Percentiles rank a stretch among this genome's conserved stretches.
Conservation (phyloP, 1,140 invertebrate species). For the Apis florea region DNA sequence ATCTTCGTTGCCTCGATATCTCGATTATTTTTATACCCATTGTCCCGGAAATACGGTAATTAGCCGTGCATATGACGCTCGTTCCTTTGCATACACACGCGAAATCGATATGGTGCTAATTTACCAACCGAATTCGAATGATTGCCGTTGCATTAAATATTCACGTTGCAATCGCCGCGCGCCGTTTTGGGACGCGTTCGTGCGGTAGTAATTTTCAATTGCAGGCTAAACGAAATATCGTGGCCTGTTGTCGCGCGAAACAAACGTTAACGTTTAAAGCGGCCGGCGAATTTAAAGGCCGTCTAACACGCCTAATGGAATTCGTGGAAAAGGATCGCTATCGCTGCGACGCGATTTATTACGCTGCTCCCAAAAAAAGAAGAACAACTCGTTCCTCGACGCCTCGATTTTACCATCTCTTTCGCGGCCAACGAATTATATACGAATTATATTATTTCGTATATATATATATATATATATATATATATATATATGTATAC, state of each 20-base stretch:
- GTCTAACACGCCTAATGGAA: constrained; percentile 37
- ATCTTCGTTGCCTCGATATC: not conserved
- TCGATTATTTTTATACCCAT: constrained; percentile 36
- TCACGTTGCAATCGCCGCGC: constrained; percentile 59
- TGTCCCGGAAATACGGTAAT: constrained; percentile 33
- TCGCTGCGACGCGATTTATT: too few relatives aligned
- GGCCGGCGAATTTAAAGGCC: constrained; percentile 57
- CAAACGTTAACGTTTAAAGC: constrained; percentile 54
- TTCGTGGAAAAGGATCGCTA: constrained; percentile 35
- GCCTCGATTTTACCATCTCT: too few relatives aligned
- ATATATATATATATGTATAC: too few relatives aligned
- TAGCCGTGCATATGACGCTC: constrained; percentile 13
- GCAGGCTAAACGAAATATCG: constrained; percentile 53
- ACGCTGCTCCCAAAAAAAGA: too few relatives aligned
- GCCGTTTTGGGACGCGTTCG: constrained; percentile 53
- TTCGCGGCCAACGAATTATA: too few relatives aligned
- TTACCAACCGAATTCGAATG: constrained; percentile 56
- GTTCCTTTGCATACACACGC: constrained; percentile 39
- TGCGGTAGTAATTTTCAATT: constrained; percentile 64
- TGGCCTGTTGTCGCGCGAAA: constrained; percentile 49
- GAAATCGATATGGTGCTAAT: constrained; percentile 65
- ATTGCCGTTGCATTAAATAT: constrained; percentile 67
- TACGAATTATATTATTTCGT: too few relatives aligned
- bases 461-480: too few relatives aligned
- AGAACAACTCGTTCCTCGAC: too few relatives aligned